Percentiles rank a stretch among this genome's conserved stretches.
Evolutionary conservation across 92 coral and sea anemone genomes (phyloP).

Genomic region (Zoanthus sansibaricus): DNA sequence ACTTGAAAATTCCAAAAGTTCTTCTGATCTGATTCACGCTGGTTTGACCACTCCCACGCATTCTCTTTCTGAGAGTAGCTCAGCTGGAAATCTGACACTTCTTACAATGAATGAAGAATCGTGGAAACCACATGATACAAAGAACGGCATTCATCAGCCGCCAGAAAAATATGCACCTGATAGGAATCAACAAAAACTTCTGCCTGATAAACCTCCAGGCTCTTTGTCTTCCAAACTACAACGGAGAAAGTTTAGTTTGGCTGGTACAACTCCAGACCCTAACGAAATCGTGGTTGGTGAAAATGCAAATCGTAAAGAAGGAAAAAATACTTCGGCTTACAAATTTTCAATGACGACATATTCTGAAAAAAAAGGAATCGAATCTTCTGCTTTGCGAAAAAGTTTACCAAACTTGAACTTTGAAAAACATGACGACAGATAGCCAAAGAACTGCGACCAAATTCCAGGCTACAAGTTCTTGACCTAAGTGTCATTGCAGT

Average conservation of each 20-base stretch:
- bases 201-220: background rate
- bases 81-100: slow-evolving; percentile 1
- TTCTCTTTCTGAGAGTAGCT: background rate
- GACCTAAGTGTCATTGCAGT: too few species aligned
- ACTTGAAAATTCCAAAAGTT: background rate
- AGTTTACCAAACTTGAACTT: background rate
- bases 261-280: slow-evolving; percentile 4
- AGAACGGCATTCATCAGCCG: background rate
- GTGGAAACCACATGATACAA: slow-evolving; percentile 9
- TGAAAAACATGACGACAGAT: background rate
- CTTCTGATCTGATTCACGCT: background rate
- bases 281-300: background rate
- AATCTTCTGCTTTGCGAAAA: background rate
- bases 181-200: background rate
- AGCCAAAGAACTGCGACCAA: too few species aligned
- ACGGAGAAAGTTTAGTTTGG: slow-evolving; percentile 12
- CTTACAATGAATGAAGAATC: background rate
- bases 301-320: background rate
- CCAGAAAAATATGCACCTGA: background rate
- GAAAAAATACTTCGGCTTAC: slow-evolving; percentile 8
- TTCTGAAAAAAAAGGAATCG: background rate
- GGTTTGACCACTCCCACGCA: background rate
- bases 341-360: background rate
- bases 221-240: slow-evolving; percentile 2
- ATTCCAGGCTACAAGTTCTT: too few species aligned